Percentiles rank a stretch among this genome's conserved stretches.
Conservation (phyloP, 2,888 invertebrate genomes). For the Thymelicus sylvestris region DNA sequence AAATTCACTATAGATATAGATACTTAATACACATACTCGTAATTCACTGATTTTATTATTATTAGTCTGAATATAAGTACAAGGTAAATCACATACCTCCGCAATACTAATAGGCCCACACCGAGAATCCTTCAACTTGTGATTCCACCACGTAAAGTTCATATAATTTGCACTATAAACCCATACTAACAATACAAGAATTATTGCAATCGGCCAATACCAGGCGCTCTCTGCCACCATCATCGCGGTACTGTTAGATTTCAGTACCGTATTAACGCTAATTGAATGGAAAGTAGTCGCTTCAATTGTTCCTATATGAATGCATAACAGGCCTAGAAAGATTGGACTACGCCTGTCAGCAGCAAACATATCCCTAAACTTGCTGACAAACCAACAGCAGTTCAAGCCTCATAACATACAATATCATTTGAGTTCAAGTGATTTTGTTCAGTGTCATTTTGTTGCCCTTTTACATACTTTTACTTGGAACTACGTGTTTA, state of each 20-base stretch:
- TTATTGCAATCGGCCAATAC: constrained; percentile 15
- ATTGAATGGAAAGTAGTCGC: constrained; percentile 4
- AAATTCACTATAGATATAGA: too few relatives aligned
- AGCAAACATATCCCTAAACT: too few relatives aligned
- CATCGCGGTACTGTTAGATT: constrained; percentile 13
- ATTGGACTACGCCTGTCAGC: too few relatives aligned
- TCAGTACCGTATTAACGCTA: neutral
- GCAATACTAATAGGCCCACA: neutral
- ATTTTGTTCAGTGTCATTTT: too few relatives aligned
- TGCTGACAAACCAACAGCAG: too few relatives aligned
- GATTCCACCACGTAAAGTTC: neutral
- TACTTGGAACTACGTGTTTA: too few relatives aligned
- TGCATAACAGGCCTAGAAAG: neutral
- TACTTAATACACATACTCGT: too few relatives aligned
- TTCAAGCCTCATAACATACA: too few relatives aligned
- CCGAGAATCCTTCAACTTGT: neutral
- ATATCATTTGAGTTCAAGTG: too few relatives aligned
- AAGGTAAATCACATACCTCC: neutral
- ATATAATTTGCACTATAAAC: constrained; percentile 18
- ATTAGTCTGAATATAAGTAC: neutral
- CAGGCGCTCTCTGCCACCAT: constrained; percentile 12
- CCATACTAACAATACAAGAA: constrained; percentile 24
- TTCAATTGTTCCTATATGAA: neutral
- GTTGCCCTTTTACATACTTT: too few relatives aligned
- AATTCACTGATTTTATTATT: too few relatives aligned